These are phyloP conservation scores for Trissonchulus sp. DNA, from an alignment of 2,888 invertebrate genomes.

Conservation along the genomic window DNA sequence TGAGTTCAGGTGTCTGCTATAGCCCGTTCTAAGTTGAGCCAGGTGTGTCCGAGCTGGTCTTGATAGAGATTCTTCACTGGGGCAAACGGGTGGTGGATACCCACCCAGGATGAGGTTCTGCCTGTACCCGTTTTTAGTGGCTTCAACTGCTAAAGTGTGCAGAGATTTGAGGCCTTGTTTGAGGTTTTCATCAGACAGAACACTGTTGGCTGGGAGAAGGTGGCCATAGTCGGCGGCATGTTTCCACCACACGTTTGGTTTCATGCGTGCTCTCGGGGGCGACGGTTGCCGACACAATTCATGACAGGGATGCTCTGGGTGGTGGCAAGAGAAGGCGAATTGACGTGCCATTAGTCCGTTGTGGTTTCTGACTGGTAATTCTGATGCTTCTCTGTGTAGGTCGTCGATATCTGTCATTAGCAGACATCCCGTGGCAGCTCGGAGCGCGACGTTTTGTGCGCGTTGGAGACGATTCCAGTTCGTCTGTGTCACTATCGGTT, in stretches of 20 bases:
- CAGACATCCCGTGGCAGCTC: no score
- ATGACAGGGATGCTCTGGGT: neutral
- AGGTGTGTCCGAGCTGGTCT: conserved; percentile 1
- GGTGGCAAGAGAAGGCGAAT: conserved; percentile 16
- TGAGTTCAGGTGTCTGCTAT: neutral
- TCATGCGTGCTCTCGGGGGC: neutral
- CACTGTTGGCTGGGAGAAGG: neutral
- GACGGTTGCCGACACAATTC: neutral
- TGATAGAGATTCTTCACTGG: conserved; percentile 7
- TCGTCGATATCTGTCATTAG: conserved; percentile 13
- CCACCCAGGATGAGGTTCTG: conserved; percentile 13
- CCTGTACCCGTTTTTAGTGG: conserved; percentile 17
- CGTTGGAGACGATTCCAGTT: no score
- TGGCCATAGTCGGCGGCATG: neutral
- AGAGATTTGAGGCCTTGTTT: neutral
- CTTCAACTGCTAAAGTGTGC: neutral
- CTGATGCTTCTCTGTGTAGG: conserved; percentile 1
- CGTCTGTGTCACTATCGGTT: no score
- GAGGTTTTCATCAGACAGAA: neutral
- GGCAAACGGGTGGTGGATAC: neutral
- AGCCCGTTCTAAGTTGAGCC: neutral
- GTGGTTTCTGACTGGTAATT: neutral
- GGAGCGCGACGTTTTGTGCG: no score
- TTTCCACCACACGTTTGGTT: neutral
- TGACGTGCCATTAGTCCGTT: conserved; percentile 7